Base-by-base conservation (phyloP, 2,888 invertebrate genomes). In the Drosophila nr. fundita region DNA sequence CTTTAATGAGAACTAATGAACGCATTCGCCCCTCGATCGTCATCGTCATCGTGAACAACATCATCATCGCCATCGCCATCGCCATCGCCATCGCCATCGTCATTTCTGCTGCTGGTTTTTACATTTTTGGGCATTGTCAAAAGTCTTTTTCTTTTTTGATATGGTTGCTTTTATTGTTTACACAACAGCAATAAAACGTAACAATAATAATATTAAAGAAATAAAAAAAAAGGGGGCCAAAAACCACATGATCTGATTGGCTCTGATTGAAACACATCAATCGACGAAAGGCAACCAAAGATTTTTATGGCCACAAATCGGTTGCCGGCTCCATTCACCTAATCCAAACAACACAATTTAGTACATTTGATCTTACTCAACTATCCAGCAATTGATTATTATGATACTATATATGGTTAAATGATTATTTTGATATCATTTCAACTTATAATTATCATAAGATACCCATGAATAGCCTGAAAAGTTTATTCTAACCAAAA, bases 1-100 rank as follows among this genome's bases (percentile, higher is more conserved):
- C 61, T 71, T 73, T 81, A 80, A 80, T 81, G 80, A 81, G 70
- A 80, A 80, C 81, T 80, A 80, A 80, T 80, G 80, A 77, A 79
- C 69, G 77, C 81, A 62, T 69, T 76, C 66, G 76, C 49, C 53
- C 48, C 34, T 21, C 59, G 58, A 76, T 62, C 49, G 27, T 24
- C 32, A 60, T 29, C 59, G 27, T 24, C 32, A 60, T 29, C 59
- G 32, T 32, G 42, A 45, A 30, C 67, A 32, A 24, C 34, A 32
- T 49, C 61, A 34, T n/a, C 54, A 24, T 29, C 54, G 15, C 7
- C 63, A 57, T 15, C 38, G 18, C 0, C 49, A 29, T 8, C 54
- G 10, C 0, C 27, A 21, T 11, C 21, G 2, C 6, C 15, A 15
- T 15, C 34, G 15, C 0, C 15, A 27, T 54, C 15, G 7, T 50